Conservation (phyloP, 1,140 invertebrate genomes). For the Caenorhabditis elegans region WBcel235 BX284602.5:6227001-6227500, state of each 20-base stretch:
- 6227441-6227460: too few relatives aligned
- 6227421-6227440: too few relatives aligned
- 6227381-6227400: background rate
- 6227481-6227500: background rate
- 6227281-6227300: conserved; percentile 24
- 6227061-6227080: too few relatives aligned
- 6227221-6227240: conserved; percentile 18
- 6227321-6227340: background rate
- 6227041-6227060: background rate
- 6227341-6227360: conserved; percentile 14
- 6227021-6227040: conserved; percentile 35
- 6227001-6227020: background rate
- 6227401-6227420: background rate
- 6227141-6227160: background rate
- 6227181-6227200: background rate
- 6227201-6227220: conserved; percentile 27
- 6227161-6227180: background rate
- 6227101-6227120: background rate
- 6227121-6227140: background rate
- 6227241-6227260: background rate
- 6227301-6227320: background rate
- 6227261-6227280: background rate
- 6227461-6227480: background rate
- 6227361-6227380: conserved; percentile 8
- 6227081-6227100: too few relatives aligned